Base-by-base conservation (phyloP, 2,888 invertebrate species). In the Cerceris ruficornis region DNA sequence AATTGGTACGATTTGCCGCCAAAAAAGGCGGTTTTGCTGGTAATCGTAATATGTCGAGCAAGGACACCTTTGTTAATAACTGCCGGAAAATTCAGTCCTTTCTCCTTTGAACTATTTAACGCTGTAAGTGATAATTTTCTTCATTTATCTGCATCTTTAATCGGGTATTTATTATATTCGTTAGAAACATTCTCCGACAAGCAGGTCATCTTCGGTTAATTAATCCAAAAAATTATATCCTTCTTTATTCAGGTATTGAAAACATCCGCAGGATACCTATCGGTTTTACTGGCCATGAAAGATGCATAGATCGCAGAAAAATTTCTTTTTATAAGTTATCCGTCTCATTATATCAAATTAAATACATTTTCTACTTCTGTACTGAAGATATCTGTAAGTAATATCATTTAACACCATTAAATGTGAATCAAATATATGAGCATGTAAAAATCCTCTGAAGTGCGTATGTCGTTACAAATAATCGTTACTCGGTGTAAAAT, bases 251-350 rank as follows among this genome's bases (percentile, higher is more conserved):
- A 87, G 87, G 66, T 84, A 6, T 43, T 88, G 15, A 87, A 82
- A 81, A 87, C 83, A 11, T 83, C 89, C 5, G 82, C 82, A 70
- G 85, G 88, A 42, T 85, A 88, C 54, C 28, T 88, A 6, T 87
- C 89, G 2, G 81, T 86, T 66, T 71, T 89, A 6, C 52, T 88
- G 55, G 82, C 87, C 1, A 71, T 80, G 66, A 82, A 79, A 14
- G 68, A 71, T 28, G 2, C 46, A 55, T 39, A 43, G 8, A 11
- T 49, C 1, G 54, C 58, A 8, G 43, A 46, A 46, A 13, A 46
- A 5, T 46, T 46, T 46, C 9, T 46, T 46, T 46, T 8, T 46
- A 11, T 11, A 46, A 46, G 5, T 2, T 46, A 46, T 46, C 46
- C 5, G 46, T 13, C 46, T 46, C 13, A 28, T 28, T 28, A 4